Percentiles rank a stretch among this genome's conserved stretches.
Evolutionary conservation across 2,797 vertebrate genomes (phyloP).

Genomic region (Anomalospiza imberbis): DNA sequence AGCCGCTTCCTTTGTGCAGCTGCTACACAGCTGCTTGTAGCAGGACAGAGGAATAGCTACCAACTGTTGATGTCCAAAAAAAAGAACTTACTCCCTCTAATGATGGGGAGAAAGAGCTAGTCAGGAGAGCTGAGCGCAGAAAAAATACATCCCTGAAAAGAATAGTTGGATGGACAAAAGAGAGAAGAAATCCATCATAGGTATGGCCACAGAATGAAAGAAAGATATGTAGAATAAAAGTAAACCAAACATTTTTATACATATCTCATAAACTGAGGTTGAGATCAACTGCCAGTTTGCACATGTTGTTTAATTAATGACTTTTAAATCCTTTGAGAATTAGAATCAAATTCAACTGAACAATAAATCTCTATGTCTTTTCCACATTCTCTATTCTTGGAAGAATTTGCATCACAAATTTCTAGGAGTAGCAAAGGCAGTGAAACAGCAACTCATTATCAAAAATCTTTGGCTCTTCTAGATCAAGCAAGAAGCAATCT

Average conservation of each 20-base stretch:
- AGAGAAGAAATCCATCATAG: not conserved
- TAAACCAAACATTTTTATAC: not conserved
- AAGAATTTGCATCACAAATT: not conserved
- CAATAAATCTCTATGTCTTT: not conserved
- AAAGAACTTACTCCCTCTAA: not conserved
- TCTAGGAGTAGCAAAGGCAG: not conserved
- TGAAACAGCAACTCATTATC: not conserved
- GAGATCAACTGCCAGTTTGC: not conserved
- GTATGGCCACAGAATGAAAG: rapidly evolving
- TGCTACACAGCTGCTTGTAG: not conserved
- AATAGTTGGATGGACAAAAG: not conserved
- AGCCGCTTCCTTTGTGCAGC: not conserved
- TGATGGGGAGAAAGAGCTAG: not conserved
- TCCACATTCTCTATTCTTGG: not conserved
- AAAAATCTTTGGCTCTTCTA: not conserved
- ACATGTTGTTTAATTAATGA: not conserved
- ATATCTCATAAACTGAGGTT: not conserved
- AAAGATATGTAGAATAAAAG: not conserved
- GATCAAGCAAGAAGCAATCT: not conserved
- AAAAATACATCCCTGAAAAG: not conserved
- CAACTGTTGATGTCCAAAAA: not conserved
- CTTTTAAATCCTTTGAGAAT: not conserved
- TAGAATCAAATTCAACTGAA: not conserved
- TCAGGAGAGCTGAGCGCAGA: not conserved
- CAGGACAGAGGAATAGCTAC: not conserved